These are phyloP conservation scores for Chinchilla lanigera DNA, from an alignment of 2,113 vertebrate species.

Conservation along the genomic window DNA sequence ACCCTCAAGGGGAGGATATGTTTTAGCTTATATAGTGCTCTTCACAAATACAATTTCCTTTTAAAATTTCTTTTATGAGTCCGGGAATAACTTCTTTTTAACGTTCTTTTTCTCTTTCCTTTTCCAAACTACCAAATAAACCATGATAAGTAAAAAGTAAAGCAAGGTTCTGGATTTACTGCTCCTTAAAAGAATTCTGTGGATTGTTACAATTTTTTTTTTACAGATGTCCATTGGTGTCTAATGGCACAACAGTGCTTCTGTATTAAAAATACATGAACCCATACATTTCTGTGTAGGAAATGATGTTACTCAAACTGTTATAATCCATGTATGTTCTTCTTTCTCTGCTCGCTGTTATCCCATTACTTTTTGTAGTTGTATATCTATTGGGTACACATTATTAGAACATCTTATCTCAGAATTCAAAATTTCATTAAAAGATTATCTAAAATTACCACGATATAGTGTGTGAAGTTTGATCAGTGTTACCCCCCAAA, in stretches of 20 bases:
- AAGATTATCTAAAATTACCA: constrained; percentile 32
- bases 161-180: background rate
- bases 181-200: constrained; percentile 28
- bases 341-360: background rate
- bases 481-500: background rate
- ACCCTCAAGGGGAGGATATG: background rate
- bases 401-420: constrained; percentile 48
- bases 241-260: background rate
- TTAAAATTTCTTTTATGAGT: background rate
- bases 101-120: background rate
- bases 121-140: background rate
- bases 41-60: background rate
- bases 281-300: background rate
- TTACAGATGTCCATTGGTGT: background rate
- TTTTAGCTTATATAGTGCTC: background rate
- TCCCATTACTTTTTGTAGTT: background rate
- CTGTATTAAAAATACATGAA: background rate
- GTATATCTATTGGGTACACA: background rate
- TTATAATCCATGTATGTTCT: background rate
- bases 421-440: background rate
- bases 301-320: background rate
- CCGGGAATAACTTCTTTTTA: background rate
- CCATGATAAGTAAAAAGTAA: background rate
- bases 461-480: constrained; percentile 6
- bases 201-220: background rate